Evolutionary conservation across 2,888 invertebrate genomes (phyloP).

Genomic region (Epirrita christyi): DNA sequence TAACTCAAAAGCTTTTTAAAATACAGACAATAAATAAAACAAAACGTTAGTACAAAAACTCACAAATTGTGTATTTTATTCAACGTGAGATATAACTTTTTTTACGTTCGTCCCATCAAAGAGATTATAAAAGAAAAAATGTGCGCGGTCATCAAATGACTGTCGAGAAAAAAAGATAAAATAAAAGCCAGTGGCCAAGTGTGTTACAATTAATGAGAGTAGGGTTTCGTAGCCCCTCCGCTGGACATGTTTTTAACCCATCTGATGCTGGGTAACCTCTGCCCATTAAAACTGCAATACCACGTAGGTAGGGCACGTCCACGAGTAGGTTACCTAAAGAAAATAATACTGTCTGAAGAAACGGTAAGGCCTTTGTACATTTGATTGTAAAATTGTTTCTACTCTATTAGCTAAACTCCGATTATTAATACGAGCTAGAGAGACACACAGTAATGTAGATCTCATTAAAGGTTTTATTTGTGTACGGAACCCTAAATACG

Average conservation of each 20-base stretch:
- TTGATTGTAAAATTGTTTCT: too few relatives aligned
- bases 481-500: conserved; percentile 12
- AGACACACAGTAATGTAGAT: neutral
- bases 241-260: too few relatives aligned
- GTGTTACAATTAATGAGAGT: conserved; percentile 2
- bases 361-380: too few relatives aligned
- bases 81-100: conserved; percentile 43
- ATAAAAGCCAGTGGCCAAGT: conserved; percentile 35
- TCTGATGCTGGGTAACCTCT: too few relatives aligned
- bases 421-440: too few relatives aligned
- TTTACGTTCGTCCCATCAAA: conserved; percentile 52
- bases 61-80: conserved; percentile 34
- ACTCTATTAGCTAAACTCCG: too few relatives aligned
- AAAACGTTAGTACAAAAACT: conserved; percentile 29
- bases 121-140: conserved; percentile 53
- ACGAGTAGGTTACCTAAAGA: too few relatives aligned
- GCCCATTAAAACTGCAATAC: too few relatives aligned
- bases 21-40: conserved; percentile 22
- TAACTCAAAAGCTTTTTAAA: conserved; percentile 6
- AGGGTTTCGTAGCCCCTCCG: conserved; percentile 5
- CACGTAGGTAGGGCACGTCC: too few relatives aligned
- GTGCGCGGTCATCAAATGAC: conserved; percentile 53
- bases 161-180: conserved; percentile 41
- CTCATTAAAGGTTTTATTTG: neutral
- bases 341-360: too few relatives aligned